These are phyloP conservation scores for Hypotaenidia philippensis DNA, from an alignment of 2,797 vertebrate genomes.

Conservation along the genomic window DNA sequence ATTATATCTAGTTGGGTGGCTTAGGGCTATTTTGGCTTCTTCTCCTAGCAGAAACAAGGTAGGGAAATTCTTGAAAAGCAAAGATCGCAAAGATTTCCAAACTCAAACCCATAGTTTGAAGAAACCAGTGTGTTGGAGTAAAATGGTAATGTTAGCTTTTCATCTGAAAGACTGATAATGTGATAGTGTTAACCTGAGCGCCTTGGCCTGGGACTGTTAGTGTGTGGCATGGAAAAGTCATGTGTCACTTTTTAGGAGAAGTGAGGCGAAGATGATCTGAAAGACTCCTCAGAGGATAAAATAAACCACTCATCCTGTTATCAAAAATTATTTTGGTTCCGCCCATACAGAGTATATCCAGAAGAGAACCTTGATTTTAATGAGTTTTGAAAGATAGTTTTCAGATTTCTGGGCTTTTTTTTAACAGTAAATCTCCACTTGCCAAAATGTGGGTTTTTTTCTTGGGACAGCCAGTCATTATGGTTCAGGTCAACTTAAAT, in stretches of 20 bases:
- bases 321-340: background rate
- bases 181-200: background rate
- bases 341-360: background rate
- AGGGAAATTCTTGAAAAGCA: background rate
- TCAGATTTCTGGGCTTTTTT: background rate
- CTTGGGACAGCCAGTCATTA: background rate
- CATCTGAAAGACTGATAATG: no score
- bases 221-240: background rate
- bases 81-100: background rate
- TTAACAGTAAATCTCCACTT: background rate
- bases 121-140: background rate
- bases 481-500: background rate
- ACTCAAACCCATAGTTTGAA: background rate
- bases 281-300: background rate
- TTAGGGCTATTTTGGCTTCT: conserved; percentile 14
- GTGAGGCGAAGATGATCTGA: background rate
- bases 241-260: background rate
- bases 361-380: background rate
- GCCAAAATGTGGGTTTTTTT: background rate
- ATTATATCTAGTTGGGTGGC: background rate
- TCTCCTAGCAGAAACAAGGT: background rate
- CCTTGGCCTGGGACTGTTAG: background rate
- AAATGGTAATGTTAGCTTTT: background rate
- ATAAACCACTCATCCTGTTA: background rate
- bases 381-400: background rate